These are phyloP conservation scores for Alentia gelatinosa DNA, from an alignment of 2,888 invertebrate species.

Conservation along the genomic window DNA sequence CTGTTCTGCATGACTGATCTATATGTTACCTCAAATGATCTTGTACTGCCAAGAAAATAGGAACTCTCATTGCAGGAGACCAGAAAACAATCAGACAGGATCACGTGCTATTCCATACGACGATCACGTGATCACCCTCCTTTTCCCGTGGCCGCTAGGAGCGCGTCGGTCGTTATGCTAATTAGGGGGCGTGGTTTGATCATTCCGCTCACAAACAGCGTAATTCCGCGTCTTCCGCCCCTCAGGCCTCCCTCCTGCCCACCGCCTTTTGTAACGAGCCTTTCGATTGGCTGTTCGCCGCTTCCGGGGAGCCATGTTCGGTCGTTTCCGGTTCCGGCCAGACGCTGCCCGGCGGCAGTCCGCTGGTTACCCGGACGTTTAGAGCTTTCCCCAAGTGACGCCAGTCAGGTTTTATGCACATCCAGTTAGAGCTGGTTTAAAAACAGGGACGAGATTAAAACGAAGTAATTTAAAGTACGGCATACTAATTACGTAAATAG, in stretches of 20 bases:
- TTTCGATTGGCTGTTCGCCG: neutral
- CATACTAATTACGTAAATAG: too few species aligned
- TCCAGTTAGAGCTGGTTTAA: neutral
- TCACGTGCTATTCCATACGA: too few species aligned
- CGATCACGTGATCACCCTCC: too few species aligned
- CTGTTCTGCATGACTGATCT: too few species aligned
- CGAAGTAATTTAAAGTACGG: too few species aligned
- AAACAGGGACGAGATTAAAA: too few species aligned
- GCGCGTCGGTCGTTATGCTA: neutral
- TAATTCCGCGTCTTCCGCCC: neutral
- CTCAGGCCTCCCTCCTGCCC: neutral
- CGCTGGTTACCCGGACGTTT: neutral
- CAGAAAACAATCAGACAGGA: too few species aligned
- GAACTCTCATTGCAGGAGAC: too few species aligned
- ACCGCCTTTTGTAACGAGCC: conserved; percentile 3
- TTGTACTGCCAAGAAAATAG: too few species aligned
- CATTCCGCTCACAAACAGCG: neutral
- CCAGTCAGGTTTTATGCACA: neutral
- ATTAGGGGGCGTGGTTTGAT: neutral
- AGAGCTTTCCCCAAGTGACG: neutral
- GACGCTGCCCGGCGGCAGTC: neutral
- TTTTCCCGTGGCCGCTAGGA: neutral
- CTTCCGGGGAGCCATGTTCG: conserved; percentile 24
- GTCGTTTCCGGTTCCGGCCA: conserved; percentile 10
- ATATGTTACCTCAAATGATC: too few species aligned